A percentile compares a stretch with the other conserved stretches of the same genome.
Conservation (phyloP, 2,888 invertebrate genomes). For the Temnothorax unifasciatus region DNA sequence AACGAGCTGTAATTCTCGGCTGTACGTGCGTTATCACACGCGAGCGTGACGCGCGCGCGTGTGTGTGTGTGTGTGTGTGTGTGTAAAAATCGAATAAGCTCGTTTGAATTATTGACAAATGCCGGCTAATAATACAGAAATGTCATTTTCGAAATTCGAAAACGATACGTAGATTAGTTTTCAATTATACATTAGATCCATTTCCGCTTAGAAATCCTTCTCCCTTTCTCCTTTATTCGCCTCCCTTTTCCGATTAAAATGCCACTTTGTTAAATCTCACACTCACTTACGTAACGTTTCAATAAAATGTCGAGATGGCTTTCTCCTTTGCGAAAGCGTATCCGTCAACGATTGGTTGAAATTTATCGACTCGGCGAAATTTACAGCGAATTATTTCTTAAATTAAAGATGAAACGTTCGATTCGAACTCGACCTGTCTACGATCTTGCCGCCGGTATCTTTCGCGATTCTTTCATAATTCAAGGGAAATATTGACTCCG, state of each 20-base stretch:
- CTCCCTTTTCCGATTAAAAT: not conserved
- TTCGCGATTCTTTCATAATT: constrained; percentile 51
- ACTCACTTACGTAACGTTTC: not conserved
- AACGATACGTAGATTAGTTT: not conserved
- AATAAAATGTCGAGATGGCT: not conserved
- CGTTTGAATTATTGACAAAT: constrained; percentile 18
- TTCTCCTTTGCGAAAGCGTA: not conserved
- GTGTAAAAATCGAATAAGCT: constrained; percentile 31
- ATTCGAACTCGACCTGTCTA: not conserved
- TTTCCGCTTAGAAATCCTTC: not conserved
- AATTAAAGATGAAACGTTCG: constrained; percentile 30
- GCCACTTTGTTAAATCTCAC: not conserved
- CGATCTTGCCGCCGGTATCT: constrained; percentile 11
- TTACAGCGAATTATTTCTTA: constrained; percentile 24
- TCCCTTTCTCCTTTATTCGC: not conserved
- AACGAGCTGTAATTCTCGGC: constrained; percentile 15
- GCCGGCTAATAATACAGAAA: not conserved
- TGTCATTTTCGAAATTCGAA: constrained; percentile 5
- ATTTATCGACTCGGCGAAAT: constrained; percentile 2
- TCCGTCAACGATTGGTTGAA: constrained; percentile 2
- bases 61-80: too few species aligned
- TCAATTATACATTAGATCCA: not conserved
- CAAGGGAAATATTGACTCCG: constrained; percentile 58
- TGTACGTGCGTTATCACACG: not conserved
- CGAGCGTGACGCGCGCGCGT: too few species aligned